These are phyloP conservation scores for Fundulus diaphanus DNA, from an alignment of 2,797 vertebrate species.

Conservation along the genomic window DNA sequence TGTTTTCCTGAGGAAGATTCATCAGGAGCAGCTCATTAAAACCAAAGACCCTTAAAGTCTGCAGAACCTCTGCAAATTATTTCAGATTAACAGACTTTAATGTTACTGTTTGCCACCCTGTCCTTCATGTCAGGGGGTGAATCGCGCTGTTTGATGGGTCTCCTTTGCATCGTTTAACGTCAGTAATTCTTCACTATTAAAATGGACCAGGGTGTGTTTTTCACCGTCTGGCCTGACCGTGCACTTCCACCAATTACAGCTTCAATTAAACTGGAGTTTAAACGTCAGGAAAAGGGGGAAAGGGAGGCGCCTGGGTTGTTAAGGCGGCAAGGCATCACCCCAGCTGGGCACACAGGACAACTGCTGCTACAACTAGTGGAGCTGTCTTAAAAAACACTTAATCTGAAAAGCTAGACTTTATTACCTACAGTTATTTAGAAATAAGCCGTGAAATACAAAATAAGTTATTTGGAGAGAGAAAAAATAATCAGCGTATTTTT, in stretches of 20 bases:
- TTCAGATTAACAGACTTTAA: too few species aligned
- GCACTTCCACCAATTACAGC: slow-evolving; percentile 11
- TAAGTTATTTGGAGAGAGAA: neutral
- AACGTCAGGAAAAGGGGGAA: rapidly evolving
- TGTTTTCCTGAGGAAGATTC: too few species aligned
- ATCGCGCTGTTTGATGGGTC: slow-evolving; percentile 8
- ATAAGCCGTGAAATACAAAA: neutral
- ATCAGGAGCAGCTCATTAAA: too few species aligned
- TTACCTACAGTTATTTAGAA: neutral
- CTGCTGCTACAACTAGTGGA: rapidly evolving
- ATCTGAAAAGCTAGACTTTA: neutral
- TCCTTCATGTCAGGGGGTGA: neutral
- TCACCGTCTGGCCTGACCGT: rapidly evolving
- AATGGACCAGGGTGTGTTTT: rapidly evolving
- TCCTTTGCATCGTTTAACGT: slow-evolving; percentile 42
- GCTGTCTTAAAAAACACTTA: slow-evolving; percentile 38
- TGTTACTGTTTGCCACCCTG: too few species aligned
- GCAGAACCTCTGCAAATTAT: too few species aligned
- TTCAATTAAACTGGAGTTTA: slow-evolving; percentile 11
- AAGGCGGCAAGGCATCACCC: slow-evolving; percentile 28
- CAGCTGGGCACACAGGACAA: neutral
- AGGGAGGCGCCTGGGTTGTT: neutral
- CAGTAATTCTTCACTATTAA: neutral
- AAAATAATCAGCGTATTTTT: neutral
- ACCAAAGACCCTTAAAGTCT: too few species aligned